Evolutionary conservation across 2,888 invertebrate species (phyloP), one percentile per base, ranked within the genome.

Genomic region (Pristionchus exspectatus): DNA sequence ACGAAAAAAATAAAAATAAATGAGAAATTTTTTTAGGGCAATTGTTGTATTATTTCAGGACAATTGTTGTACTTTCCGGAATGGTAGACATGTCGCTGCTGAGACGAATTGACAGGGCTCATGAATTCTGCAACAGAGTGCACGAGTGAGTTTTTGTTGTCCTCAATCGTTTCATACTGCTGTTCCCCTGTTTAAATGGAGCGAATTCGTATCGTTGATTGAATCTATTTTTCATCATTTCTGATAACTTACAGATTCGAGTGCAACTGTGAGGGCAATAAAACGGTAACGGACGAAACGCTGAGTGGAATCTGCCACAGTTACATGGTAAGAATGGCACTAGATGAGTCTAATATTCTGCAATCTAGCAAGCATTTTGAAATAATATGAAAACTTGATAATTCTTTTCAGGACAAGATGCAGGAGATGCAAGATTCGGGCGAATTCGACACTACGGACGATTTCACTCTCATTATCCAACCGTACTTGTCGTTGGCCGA

Each of bases 71-170:
- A 0, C 90, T 93, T 56, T 92, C 93, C 18, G 93, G 93, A 85
- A 93, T 93, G 93, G 90, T 93, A 87, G 92, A 93, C 86, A 93
- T 93, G 93, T 66, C 90, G 59, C 92, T 93, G 93, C 90, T 93
- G 74, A 90, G 93, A n/a, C 66, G 90, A 16, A 91, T 93, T 89
- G 93, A 93, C 90, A 88, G 91, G 27, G 91, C 91, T 54, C 91
- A 92, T 86, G 91, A 92, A 63, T 92, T 93, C 91, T 93, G 93
- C 87, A 91, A 93, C 27, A 93, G 90, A 2, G 91, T 93, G 14
- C 93, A 93, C 85, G 88, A 91, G 83, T 92, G 59, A 66, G 90
- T 44, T 18, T 16, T 74, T 33, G 1, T 16, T 38, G 0, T n/a
- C 14, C 10, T 50, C 9, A 10, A 50, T n/a, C n/a, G n/a, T n/a